These are phyloP conservation scores for Acheta domesticus DNA, from an alignment of 2,888 invertebrate genomes.

Conservation along the genomic window DNA sequence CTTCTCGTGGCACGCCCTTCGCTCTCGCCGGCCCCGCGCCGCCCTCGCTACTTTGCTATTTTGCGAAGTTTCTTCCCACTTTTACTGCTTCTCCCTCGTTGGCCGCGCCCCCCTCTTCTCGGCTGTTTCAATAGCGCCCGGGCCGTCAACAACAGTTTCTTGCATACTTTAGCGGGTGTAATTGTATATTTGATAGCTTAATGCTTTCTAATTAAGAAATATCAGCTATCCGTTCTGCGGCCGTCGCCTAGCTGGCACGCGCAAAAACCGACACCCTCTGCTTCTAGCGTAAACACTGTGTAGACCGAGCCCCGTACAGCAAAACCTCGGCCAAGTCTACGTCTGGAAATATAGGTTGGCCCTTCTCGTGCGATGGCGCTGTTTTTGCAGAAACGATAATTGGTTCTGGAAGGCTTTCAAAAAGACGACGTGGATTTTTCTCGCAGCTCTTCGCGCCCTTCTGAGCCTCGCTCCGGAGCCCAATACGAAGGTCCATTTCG, in stretches of 20 bases:
- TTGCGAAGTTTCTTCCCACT: constrained; percentile 9
- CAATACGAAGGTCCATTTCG: too few species aligned
- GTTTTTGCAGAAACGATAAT: neutral
- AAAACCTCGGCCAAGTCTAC: neutral
- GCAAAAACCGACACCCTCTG: neutral
- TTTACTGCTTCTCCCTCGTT: neutral
- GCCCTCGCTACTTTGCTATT: neutral
- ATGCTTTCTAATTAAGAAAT: constrained; percentile 18
- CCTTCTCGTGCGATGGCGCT: neutral
- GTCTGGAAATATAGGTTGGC: neutral
- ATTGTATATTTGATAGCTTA: constrained; percentile 18
- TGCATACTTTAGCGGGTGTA: constrained; percentile 8
- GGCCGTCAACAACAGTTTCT: constrained; percentile 1
- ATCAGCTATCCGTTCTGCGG: neutral
- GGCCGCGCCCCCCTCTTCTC: neutral
- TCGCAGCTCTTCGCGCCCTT: too few species aligned
- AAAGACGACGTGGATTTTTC: too few species aligned
- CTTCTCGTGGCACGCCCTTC: neutral
- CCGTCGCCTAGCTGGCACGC: neutral
- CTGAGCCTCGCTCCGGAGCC: too few species aligned
- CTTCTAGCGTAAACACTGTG: neutral
- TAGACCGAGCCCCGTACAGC: neutral
- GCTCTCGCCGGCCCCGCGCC: neutral
- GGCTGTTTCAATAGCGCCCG: neutral
- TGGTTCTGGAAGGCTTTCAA: neutral